phyloP scores from a whole-genome alignment of 2,113 vertebrate genomes.

The Psammodynastes pulverulentus region DNA sequence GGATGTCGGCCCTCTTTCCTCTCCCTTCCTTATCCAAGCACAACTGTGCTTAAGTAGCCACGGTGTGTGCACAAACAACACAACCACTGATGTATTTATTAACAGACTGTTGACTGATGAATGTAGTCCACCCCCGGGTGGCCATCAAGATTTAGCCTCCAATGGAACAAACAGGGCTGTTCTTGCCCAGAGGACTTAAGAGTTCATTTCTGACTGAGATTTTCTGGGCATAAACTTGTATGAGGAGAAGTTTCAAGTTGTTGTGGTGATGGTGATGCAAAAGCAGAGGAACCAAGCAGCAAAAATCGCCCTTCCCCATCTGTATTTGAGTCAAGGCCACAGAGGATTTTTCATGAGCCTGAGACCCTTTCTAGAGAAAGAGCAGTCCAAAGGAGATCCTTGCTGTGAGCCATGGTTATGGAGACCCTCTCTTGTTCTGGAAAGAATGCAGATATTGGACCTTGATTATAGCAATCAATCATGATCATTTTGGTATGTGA shows the following conservation, averaged over 20 bases:
- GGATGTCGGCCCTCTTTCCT: neutral
- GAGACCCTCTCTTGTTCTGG: neutral
- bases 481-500: neutral
- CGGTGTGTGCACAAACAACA: neutral
- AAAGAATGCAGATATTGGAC: neutral
- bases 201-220: slow-evolving; percentile 1
- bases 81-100: slow-evolving; percentile 68
- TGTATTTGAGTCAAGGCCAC: neutral
- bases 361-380: neutral
- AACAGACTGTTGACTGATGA: slow-evolving; percentile 66
- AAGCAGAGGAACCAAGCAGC: neutral
- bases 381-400: neutral
- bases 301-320: neutral
- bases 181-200: neutral
- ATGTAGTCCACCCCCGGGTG: slow-evolving; percentile 42
- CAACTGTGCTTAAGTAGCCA: neutral
- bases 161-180: neutral
- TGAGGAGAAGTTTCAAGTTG: neutral
- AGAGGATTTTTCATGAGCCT: neutral
- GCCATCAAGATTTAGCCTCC: neutral
- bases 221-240: neutral
- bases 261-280: neutral
- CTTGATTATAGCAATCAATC: neutral
- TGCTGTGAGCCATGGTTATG: neutral
- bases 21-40: neutral